phyloP scores from a whole-genome alignment of 2,797 vertebrate species.

The Pangasius krempfi region DNA sequence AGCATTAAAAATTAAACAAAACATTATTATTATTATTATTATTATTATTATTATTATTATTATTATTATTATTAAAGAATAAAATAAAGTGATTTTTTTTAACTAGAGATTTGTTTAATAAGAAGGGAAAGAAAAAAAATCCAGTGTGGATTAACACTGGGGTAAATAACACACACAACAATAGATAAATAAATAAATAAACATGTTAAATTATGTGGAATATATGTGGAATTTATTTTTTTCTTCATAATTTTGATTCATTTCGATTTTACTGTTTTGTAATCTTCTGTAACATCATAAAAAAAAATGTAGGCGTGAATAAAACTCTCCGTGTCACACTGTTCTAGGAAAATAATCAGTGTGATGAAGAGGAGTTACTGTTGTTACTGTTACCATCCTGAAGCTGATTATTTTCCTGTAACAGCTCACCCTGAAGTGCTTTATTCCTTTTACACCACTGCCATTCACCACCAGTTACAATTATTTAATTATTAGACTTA shows the following conservation, averaged over 20 bases:
- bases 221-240: too few species aligned
- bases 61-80: not conserved
- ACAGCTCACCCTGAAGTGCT: too few species aligned
- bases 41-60: not conserved
- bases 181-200: not conserved
- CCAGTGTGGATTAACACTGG: not conserved
- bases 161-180: not conserved
- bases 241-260: too few species aligned
- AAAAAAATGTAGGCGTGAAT: not conserved
- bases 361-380: too few species aligned
- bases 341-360: too few species aligned
- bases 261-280: too few species aligned
- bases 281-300: too few species aligned
- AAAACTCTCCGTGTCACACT: not conserved
- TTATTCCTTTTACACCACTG: too few species aligned
- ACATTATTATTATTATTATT: not conserved
- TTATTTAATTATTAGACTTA: not conserved
- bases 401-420: too few species aligned
- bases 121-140: not conserved
- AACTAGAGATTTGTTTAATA: not conserved
- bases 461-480: not conserved
- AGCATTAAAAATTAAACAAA: not conserved
- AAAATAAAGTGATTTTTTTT: not conserved
- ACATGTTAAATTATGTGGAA: too few species aligned
- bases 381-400: not conserved